Conservation (phyloP, 2,113 vertebrate genomes). For the Paraplagusia blochii region DNA sequence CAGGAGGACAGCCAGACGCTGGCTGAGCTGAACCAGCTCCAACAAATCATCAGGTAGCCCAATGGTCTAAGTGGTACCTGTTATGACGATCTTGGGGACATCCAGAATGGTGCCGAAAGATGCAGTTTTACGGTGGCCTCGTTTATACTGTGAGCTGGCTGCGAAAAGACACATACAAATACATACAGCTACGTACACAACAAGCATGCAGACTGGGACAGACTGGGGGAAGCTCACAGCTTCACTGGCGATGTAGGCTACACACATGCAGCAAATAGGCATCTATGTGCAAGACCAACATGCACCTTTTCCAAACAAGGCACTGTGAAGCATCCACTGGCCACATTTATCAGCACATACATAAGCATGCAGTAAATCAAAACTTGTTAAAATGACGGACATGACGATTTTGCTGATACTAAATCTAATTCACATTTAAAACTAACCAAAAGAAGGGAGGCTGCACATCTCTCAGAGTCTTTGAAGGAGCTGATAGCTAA, state of each 20-base stretch:
- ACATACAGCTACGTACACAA: constrained; percentile 81
- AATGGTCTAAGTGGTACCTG: constrained; percentile 87
- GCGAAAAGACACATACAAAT: constrained; percentile 93
- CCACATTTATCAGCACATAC: constrained; percentile 15
- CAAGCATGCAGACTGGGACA: constrained; percentile 83
- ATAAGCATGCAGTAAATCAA: constrained; percentile 17
- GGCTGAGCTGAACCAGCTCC: constrained; percentile 41
- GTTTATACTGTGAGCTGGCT: constrained; percentile 93
- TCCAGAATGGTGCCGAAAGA: constrained; percentile 99
- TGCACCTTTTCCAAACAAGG: constrained; percentile 43
- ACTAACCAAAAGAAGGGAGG: not conserved
- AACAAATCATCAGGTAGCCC: constrained; percentile 53
- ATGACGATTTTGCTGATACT: not conserved
- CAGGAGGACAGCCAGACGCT: constrained; percentile 59
- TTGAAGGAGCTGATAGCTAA: constrained; percentile 2
- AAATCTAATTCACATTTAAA: constrained; percentile 1
- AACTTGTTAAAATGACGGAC: not conserved
- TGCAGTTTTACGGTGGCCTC: constrained; percentile 99
- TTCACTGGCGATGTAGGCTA: constrained; percentile 39
- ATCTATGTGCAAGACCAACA: constrained; percentile 54
- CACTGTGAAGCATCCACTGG: not conserved
- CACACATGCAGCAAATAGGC: constrained; percentile 60
- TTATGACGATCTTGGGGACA: constrained; percentile 98
- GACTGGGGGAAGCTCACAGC: constrained; percentile 59
- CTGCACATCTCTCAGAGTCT: constrained; percentile 7